Conservation (phyloP, 2,113 vertebrate genomes). For the Ailuropoda melanoleuca region DNA sequence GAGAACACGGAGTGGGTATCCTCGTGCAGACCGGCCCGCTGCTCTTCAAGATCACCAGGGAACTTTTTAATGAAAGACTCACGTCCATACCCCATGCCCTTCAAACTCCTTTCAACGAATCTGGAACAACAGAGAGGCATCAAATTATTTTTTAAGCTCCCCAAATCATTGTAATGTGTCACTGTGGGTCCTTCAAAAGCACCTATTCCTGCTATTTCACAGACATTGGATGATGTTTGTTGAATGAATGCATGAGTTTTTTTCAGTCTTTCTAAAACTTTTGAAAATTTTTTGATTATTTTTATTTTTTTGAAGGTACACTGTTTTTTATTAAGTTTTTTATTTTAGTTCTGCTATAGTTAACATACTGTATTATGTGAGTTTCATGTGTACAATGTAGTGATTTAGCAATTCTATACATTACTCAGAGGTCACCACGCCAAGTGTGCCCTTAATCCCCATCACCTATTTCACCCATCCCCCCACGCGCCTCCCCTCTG, state of each 20-base stretch:
- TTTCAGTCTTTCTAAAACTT: background rate
- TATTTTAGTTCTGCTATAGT: background rate
- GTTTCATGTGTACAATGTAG: background rate
- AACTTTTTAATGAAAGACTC: background rate
- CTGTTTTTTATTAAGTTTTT: background rate
- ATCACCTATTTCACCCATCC: background rate
- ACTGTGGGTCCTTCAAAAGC: background rate
- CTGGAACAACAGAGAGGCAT: background rate
- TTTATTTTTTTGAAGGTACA: background rate
- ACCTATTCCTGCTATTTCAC: background rate
- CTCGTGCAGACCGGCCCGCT: background rate
- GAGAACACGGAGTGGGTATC: background rate
- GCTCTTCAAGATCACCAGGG: background rate
- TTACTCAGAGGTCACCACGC: background rate
- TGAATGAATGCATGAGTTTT: background rate
- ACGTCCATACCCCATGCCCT: background rate
- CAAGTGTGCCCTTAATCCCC: background rate
- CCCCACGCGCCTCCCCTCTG: background rate
- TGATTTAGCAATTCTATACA: background rate
- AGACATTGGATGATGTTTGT: background rate
- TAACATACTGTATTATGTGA: background rate
- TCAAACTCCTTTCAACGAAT: background rate
- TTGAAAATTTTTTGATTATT: background rate
- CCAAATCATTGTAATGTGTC: background rate
- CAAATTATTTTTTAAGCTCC: background rate